Percentiles rank a stretch among this genome's conserved stretches.
phyloP scores from a whole-genome alignment of 2,113 vertebrate genomes.

The Trogon surrucura region DNA sequence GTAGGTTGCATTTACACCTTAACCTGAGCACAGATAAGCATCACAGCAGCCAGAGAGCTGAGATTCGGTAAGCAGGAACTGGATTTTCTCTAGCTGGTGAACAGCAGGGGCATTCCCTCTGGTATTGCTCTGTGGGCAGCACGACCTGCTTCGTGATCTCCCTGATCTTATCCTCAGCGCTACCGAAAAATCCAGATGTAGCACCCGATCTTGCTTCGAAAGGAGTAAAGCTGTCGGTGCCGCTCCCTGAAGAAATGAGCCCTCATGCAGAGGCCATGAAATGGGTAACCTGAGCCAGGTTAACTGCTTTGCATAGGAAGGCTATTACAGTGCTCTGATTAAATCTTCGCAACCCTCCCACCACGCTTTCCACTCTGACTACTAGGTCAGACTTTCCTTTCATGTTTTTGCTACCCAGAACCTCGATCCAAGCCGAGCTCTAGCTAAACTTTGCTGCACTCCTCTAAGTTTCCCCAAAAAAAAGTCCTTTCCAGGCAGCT shows the following conservation, averaged over 20 bases:
- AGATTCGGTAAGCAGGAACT: neutral
- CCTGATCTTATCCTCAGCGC: neutral
- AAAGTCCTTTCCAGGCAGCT: slow-evolving; percentile 19
- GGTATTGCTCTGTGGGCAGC: neutral
- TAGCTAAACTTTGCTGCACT: neutral
- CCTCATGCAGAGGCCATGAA: neutral
- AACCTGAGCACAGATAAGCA: neutral
- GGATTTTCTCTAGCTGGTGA: neutral
- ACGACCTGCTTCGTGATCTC: neutral
- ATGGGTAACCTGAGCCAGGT: neutral
- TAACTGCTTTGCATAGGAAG: neutral
- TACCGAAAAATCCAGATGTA: neutral
- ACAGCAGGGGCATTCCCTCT: neutral
- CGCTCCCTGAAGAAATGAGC: neutral
- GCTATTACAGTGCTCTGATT: neutral
- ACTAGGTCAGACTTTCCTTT: slow-evolving; percentile 27
- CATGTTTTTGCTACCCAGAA: neutral
- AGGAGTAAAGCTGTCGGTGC: neutral
- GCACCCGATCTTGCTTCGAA: neutral
- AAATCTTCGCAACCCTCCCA: slow-evolving; percentile 40
- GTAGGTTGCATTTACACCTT: neutral
- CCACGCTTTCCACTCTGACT: neutral
- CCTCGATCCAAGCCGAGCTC: neutral
- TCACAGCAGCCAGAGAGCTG: neutral
- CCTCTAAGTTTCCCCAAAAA: neutral